These are phyloP conservation scores for Dolichoris vasculosae DNA, from an alignment of 1,140 invertebrate genomes.

Conservation along the genomic window DNA sequence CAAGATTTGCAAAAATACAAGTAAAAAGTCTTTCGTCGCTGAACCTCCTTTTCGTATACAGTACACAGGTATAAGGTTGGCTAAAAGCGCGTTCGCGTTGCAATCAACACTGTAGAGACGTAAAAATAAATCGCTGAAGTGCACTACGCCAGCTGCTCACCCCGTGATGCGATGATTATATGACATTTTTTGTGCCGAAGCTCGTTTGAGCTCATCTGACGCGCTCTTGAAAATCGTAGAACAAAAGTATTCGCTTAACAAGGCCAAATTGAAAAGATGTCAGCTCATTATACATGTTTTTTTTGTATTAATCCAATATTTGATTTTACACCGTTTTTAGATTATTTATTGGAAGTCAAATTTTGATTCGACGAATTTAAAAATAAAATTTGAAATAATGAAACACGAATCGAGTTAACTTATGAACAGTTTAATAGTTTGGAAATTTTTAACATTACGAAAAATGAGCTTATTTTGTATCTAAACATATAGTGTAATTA, in stretches of 20 bases:
- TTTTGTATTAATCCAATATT: neutral
- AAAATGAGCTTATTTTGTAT: too few relatives aligned
- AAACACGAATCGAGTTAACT: too few relatives aligned
- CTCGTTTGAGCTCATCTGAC: neutral
- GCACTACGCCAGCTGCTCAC: neutral
- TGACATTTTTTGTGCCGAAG: neutral
- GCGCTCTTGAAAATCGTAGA: neutral
- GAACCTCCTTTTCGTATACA: neutral
- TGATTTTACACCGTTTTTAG: neutral
- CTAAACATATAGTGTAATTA: too few relatives aligned
- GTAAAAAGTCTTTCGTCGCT: neutral
- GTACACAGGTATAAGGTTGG: neutral
- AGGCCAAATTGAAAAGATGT: neutral
- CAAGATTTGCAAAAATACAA: neutral
- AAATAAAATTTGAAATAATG: too few relatives aligned
- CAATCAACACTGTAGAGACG: neutral
- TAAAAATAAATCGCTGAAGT: conserved; percentile 3
- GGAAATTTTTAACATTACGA: too few relatives aligned
- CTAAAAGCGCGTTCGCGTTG: neutral
- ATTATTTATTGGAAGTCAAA: too few relatives aligned
- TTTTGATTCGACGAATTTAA: too few relatives aligned
- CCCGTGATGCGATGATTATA: neutral
- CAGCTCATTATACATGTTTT: neutral
- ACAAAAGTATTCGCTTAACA: neutral
- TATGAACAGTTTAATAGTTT: too few relatives aligned